These are phyloP conservation scores for Platorchestia sp. DNA, from an alignment of 1,140 invertebrate genomes.

Conservation along the genomic window DNA sequence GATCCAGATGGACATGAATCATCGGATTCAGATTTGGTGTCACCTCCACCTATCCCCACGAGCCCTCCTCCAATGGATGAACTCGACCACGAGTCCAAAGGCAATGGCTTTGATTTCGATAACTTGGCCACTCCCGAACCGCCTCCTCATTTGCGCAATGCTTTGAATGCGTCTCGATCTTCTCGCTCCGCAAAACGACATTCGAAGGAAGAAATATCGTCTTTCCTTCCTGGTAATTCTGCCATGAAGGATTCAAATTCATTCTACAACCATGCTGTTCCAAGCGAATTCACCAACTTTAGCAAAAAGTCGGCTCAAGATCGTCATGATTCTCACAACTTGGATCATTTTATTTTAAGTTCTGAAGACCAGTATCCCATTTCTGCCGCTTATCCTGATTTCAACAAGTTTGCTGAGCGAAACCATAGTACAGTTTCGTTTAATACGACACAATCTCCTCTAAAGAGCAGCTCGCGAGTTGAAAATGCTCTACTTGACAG, in stretches of 20 bases:
- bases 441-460: constrained; percentile 58
- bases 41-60: constrained; percentile 84
- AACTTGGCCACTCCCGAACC: constrained; percentile 62
- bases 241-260: neutral
- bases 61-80: constrained; percentile 79
- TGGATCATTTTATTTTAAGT: constrained; percentile 62
- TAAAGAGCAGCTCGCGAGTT: constrained; percentile 58
- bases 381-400: constrained; percentile 65
- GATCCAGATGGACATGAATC: constrained; percentile 77
- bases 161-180: constrained; percentile 64
- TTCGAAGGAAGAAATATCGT: neutral
- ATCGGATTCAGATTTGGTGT: constrained; percentile 85
- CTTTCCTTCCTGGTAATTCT: neutral
- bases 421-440: neutral
- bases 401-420: neutral
- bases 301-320: neutral
- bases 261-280: neutral
- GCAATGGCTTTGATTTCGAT: constrained; percentile 65
- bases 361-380: constrained; percentile 66
- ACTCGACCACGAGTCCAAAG: constrained; percentile 61
- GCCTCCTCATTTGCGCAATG: constrained; percentile 64
- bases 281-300: neutral
- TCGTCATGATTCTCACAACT: neutral
- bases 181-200: constrained; percentile 59
- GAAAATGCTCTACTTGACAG: neutral